Conservation (phyloP, 2,888 invertebrate genomes). For the Caenorhabditis doughertyi region DNA sequence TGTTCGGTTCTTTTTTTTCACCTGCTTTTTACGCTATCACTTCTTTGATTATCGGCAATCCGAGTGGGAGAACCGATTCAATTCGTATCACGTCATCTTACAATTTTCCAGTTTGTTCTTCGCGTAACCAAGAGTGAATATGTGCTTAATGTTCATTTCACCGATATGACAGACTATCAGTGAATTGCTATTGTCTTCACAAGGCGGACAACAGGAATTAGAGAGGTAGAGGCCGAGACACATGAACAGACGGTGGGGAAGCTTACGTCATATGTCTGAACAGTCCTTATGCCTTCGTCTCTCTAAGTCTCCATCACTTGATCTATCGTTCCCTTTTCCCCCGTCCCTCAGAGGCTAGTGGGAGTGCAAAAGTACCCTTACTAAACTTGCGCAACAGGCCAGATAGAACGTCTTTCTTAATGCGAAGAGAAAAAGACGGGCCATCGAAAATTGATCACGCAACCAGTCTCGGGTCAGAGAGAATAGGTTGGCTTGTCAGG, state of each 20-base stretch:
- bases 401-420: conserved; percentile 14
- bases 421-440: conserved; percentile 7
- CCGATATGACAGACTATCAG: too few species aligned
- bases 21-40: conserved; percentile 39
- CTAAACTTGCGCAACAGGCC: conserved; percentile 21
- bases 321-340: conserved; percentile 36
- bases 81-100: conserved; percentile 22
- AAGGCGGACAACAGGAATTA: background rate
- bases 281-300: conserved; percentile 35
- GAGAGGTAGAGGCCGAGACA: conserved; percentile 6
- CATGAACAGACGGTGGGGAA: conserved; percentile 2
- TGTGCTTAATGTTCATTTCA: too few species aligned
- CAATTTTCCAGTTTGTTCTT: background rate
- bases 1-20: conserved; percentile 28
- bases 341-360: background rate
- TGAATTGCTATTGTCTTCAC: background rate
- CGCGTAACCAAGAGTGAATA: too few species aligned
- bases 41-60: conserved; percentile 47
- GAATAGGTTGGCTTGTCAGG: conserved; percentile 12
- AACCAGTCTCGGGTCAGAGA: conserved; percentile 18
- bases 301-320: conserved; percentile 31
- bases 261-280: conserved; percentile 53
- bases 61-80: conserved; percentile 16
- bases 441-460: conserved; percentile 41
- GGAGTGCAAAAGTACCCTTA: conserved; percentile 39